phyloP scores from a whole-genome alignment of 2,113 vertebrate species.

The Syngnathus typhle region DNA sequence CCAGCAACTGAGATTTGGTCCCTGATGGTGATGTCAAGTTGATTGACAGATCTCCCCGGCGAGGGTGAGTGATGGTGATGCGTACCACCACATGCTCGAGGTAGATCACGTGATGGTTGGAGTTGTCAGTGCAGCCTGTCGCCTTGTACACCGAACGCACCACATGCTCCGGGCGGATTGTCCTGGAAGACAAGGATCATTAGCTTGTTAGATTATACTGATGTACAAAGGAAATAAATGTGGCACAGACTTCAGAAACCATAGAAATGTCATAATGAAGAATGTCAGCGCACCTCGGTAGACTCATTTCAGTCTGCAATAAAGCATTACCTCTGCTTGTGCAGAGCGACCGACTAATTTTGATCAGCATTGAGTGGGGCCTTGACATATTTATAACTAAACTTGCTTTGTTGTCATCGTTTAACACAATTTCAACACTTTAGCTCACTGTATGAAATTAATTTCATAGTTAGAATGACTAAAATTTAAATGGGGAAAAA shows the following conservation, averaged over 20 bases:
- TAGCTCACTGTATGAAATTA: too few species aligned
- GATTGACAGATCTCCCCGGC: constrained; percentile 94
- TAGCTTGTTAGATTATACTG: background rate
- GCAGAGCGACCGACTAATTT: background rate
- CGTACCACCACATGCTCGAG: constrained; percentile 94
- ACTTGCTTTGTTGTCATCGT: too few species aligned
- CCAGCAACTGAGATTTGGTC: constrained; percentile 94
- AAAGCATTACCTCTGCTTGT: background rate
- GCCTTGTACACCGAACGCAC: constrained; percentile 97
- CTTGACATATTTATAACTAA: too few species aligned
- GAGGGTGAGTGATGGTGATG: constrained; percentile 91
- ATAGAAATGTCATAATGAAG: background rate
- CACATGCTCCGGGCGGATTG: constrained; percentile 89
- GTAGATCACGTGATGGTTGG: constrained; percentile 93
- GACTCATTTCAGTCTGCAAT: background rate
- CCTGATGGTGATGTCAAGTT: constrained; percentile 97
- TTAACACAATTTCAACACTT: too few species aligned
- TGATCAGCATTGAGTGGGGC: background rate
- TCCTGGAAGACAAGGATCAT: constrained; percentile 68
- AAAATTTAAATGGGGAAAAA: too few species aligned
- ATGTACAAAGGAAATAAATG: background rate
- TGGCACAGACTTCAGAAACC: background rate
- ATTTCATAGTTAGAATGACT: too few species aligned
- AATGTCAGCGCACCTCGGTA: background rate
- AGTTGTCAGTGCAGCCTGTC: constrained; percentile 88